Evolutionary conservation across 2,888 invertebrate genomes (phyloP).

Genomic region (Tenthredo scrophulariae): DNA sequence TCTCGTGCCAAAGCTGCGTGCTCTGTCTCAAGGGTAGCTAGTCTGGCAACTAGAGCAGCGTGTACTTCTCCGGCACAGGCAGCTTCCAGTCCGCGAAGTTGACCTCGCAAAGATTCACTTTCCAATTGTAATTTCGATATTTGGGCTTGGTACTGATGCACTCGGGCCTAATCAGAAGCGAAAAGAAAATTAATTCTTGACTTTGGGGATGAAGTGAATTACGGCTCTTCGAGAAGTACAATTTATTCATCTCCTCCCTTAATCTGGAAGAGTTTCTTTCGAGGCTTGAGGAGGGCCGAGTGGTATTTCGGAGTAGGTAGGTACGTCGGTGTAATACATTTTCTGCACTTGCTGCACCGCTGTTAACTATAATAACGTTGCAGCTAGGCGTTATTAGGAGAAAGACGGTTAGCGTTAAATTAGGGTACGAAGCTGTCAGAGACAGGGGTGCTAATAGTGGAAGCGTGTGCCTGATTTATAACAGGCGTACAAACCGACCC

Average conservation of each 20-base stretch:
- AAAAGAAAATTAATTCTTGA: slow-evolving; percentile 59
- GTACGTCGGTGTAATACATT: slow-evolving; percentile 20
- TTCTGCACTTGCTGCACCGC: slow-evolving; percentile 46
- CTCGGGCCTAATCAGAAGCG: slow-evolving; percentile 82
- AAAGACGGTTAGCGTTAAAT: slow-evolving; percentile 73
- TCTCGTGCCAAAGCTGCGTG: slow-evolving; percentile 83
- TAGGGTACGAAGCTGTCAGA: slow-evolving; percentile 70
- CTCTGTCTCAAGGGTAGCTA: slow-evolving; percentile 82
- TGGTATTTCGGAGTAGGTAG: neutral
- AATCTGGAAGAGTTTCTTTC: neutral
- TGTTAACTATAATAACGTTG: slow-evolving; percentile 31
- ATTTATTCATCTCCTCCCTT: neutral
- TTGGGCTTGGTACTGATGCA: slow-evolving; percentile 86
- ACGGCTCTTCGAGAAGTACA: neutral
- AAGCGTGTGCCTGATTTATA: slow-evolving; percentile 75
- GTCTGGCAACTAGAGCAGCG: slow-evolving; percentile 79
- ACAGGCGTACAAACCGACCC: slow-evolving; percentile 63
- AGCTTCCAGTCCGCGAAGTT: slow-evolving; percentile 72
- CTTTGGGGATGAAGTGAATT: neutral
- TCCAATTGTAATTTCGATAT: slow-evolving; percentile 84
- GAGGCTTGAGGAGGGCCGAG: neutral
- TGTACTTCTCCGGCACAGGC: slow-evolving; percentile 77
- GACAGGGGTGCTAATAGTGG: slow-evolving; percentile 74
- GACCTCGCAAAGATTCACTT: slow-evolving; percentile 83
- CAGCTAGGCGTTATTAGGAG: slow-evolving; percentile 68